These are phyloP conservation scores for Catagonus wagneri DNA, from an alignment of 2,113 vertebrate genomes.

Conservation along the genomic window DNA sequence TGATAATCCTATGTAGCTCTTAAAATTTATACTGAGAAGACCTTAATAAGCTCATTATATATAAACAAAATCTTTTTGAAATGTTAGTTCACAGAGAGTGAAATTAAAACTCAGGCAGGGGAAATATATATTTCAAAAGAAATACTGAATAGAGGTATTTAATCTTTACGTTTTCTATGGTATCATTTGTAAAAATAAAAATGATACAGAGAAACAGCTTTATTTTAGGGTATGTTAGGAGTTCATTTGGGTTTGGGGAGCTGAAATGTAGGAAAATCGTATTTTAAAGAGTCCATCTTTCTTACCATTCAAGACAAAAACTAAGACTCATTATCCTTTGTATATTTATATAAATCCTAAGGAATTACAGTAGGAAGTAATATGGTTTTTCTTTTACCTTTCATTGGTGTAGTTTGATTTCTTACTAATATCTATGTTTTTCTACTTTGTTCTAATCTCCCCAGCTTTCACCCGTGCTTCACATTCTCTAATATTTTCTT, in stretches of 20 bases:
- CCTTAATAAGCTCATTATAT: conserved; percentile 69
- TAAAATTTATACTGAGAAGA: conserved; percentile 26
- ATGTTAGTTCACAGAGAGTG: conserved; percentile 23
- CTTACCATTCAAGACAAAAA: not conserved
- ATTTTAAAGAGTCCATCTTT: not conserved
- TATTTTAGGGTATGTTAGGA: not conserved
- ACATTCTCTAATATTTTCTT: not conserved
- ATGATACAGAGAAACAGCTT: not conserved
- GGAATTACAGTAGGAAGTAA: not conserved
- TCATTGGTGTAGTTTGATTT: not conserved
- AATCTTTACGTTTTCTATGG: conserved; percentile 1
- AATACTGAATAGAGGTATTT: conserved; percentile 17
- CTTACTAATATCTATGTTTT: not conserved
- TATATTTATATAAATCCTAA: not conserved
- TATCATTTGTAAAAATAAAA: conserved; percentile 31
- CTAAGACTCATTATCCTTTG: not conserved
- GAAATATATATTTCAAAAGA: conserved; percentile 27
- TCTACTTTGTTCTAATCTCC: not conserved
- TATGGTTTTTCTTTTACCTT: conserved; percentile 34
- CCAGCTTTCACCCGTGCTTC: not conserved
- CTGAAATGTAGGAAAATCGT: not conserved
- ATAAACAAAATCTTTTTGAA: conserved; percentile 66
- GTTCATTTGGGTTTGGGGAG: not conserved
- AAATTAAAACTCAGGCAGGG: conserved; percentile 55
- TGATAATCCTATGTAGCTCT: conserved; percentile 56